Evolutionary conservation across 37 sponge, comb jelly and placozoan species (phyloP), one percentile per base, ranked within the genome.

Genomic region (Petrosia ficiformis): DNA sequence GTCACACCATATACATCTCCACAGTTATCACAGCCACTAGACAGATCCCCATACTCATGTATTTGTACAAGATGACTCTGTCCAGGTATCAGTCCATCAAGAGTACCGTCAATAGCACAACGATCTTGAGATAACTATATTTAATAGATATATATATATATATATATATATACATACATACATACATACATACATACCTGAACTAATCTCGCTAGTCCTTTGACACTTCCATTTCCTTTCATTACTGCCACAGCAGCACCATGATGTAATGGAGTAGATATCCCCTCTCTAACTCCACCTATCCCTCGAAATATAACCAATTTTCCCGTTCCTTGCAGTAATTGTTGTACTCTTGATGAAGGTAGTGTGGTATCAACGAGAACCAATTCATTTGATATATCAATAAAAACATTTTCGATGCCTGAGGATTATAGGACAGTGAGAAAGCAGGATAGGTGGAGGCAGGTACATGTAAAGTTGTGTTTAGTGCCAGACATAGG

Each of bases 221-320:
- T 5, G 38, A 67, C 43, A 0, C 41, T 43, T 21, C 85, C 77
- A 10, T 21, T 36, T 2, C 85, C 77, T 33, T 60, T 72, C 54
- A 93, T 57, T 31, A 82, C 73, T n/a, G 80, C 74, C 52, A 93
- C 90, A 33, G 93, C 93, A 24, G 93, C 93, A 31, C 82, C 89
- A 57, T 85, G 84, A 28, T 83, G 84, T 0, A 60, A 10, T 3
- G 71, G 44, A 48, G 14, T 48, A 41, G 57, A 25, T 8, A 66
- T 6, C n/a, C 28, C 22, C 11, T 72, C 33, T 40, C 42, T 39
- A 28, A 59, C 39, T 42, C 84, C 77, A 31, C 89, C 93, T 64
- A 70, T 73, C 3, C 94, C 94, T 30, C 87, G 70, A 57, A 93
- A 86, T 38, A 93, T 67, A 5, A 89, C 83, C 22, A 80, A 72